These are phyloP conservation scores for Drosophila littoralis DNA, from an alignment of 1,140 invertebrate genomes.

Conservation along the genomic window DNA sequence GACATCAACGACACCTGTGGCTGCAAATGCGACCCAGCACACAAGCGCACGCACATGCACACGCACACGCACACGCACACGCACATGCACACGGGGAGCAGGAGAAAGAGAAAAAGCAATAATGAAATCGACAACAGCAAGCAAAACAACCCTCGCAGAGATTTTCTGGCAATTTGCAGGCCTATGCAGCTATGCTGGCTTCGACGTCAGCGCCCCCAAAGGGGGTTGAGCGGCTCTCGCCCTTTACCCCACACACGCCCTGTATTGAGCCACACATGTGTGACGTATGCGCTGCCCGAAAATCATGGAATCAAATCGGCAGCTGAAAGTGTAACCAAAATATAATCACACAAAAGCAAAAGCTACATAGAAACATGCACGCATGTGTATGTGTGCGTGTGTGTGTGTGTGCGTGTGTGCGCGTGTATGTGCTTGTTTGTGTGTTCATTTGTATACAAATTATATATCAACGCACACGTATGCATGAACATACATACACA, in stretches of 20 bases:
- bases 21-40: slow-evolving; percentile 34
- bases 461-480: slow-evolving; percentile 14
- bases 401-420: neutral
- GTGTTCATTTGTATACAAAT: slow-evolving; percentile 17
- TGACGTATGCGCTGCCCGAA: slow-evolving; percentile 53
- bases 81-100: slow-evolving; percentile 17
- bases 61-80: slow-evolving; percentile 23
- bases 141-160: slow-evolving; percentile 58
- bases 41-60: slow-evolving; percentile 18
- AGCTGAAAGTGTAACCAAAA: slow-evolving; percentile 75
- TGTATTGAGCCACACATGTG: slow-evolving; percentile 48
- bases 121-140: slow-evolving; percentile 31
- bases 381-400: neutral
- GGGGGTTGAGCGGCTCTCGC: neutral
- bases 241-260: neutral
- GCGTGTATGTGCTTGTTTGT: neutral
- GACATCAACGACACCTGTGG: slow-evolving; percentile 67
- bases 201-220: slow-evolving; percentile 10
- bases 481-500: neutral
- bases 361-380: slow-evolving; percentile 18
- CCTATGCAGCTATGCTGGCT: slow-evolving; percentile 43
- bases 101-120: slow-evolving; percentile 20
- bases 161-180: slow-evolving; percentile 66
- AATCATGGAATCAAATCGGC: slow-evolving; percentile 36
- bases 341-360: slow-evolving; percentile 53